A percentile compares a stretch with the other conserved stretches of the same genome.
Evolutionary conservation across 2,113 vertebrate genomes (phyloP).

Genomic region (Onychostruthus taczanowskii): DNA sequence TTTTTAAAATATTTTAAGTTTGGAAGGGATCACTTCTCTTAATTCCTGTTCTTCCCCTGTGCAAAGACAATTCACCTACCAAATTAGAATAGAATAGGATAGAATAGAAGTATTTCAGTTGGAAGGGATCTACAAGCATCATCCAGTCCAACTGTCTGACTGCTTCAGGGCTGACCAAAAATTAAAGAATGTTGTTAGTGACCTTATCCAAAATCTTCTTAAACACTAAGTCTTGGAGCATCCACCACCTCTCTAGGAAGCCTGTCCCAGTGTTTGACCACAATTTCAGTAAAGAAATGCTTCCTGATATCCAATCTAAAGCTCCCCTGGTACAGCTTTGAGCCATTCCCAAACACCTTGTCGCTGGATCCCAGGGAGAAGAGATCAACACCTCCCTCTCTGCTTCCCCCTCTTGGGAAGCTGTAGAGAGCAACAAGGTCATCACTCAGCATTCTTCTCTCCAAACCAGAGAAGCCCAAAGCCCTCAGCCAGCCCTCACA

Average conservation of each 20-base stretch:
- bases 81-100: not conserved
- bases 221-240: not conserved
- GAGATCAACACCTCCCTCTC: not conserved
- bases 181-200: not conserved
- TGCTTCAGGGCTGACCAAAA: not conserved
- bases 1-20: not conserved
- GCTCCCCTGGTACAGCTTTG: not conserved
- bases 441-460: not conserved
- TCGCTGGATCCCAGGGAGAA: not conserved
- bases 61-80: not conserved
- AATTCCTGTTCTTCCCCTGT: not conserved
- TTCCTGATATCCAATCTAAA: not conserved
- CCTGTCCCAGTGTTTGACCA: not conserved
- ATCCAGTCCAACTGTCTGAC: not conserved
- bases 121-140: not conserved
- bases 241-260: not conserved
- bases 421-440: not conserved
- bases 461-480: not conserved
- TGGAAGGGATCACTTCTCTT: not conserved
- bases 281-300: not conserved
- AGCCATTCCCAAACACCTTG: not conserved
- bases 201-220: not conserved
- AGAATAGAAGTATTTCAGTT: not conserved
- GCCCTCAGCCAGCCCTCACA: not conserved
- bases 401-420: not conserved